Conservation (phyloP, 2,888 invertebrate species). For the Harmothoe impar region DNA sequence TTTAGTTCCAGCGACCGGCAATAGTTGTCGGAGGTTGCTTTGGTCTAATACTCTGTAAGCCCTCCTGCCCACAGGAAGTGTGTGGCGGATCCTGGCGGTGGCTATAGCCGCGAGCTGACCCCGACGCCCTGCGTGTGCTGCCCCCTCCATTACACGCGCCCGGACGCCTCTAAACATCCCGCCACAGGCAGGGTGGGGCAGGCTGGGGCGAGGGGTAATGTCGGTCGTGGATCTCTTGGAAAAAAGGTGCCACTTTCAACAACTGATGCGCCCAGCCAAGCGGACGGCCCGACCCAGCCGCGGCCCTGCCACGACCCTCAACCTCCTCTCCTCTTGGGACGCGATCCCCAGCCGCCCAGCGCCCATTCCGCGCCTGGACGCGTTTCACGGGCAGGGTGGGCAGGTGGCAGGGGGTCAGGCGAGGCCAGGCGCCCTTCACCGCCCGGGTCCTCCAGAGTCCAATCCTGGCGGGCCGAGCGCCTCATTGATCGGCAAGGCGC, state of each 20-base stretch:
- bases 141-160: constrained; percentile 14
- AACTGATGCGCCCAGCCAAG: constrained; percentile 20
- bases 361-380: constrained; percentile 4
- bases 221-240: background rate
- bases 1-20: background rate
- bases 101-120: background rate
- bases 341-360: background rate
- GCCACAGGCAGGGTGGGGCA: background rate
- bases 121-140: constrained; percentile 8
- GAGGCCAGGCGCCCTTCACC: constrained; percentile 37
- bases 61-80: too few relatives aligned
- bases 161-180: constrained; percentile 1
- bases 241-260: constrained; percentile 55
- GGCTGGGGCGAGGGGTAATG: background rate
- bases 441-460: constrained; percentile 40
- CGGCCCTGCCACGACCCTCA: background rate
- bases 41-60: background rate
- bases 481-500: constrained; percentile 41
- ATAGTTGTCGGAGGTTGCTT: background rate
- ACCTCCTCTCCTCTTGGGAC: constrained; percentile 9
- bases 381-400: constrained; percentile 48
- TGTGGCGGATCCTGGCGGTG: too few relatives aligned
- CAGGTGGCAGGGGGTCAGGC: constrained; percentile 55
- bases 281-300: constrained; percentile 13
- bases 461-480: background rate